Base-by-base conservation (phyloP, 1,140 invertebrate species). In the Dendrolimus punctatus region DNA sequence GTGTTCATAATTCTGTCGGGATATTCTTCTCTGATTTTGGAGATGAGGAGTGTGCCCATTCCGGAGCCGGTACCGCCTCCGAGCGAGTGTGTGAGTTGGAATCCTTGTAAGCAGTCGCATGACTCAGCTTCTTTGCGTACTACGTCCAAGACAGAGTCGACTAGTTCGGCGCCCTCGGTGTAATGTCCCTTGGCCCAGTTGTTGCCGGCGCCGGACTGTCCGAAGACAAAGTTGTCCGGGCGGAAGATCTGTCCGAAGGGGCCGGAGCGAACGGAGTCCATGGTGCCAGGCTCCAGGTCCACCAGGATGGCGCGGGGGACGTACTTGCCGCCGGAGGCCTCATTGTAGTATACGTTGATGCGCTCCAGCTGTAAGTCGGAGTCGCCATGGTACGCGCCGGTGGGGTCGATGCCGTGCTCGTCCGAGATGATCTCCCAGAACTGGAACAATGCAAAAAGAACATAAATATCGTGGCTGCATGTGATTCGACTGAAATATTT, bases 351-450 rank as follows among this genome's bases (percentile, higher is more conserved):
- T 42, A 97, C 95, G 70, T 94, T 95, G 79, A 96, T 95, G 69
- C 95, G 90, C 80, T 96, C 95, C 68, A 96, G 80, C 84, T 96
- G 95, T 56, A 96, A 84, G 78, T 95, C 93, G 45, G 93, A 94
- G 71, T 94, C 93, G 45, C 95, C 94, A 76, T 91, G 90, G 85
- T 95, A 96, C 68, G 91, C 90, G 57, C 95, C 95, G 63, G 91
- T 92, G 63, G 92, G 91, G 84, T 95, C 94, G 74, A 96, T 95
- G 58, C 95, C 95, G 81, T 96, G 95, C 79, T 96, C 95, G 71
- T 96, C 95, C 47, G 95, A 96, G 71, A 96, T 96, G 44, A 96
- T 94, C 89, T 97, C 95, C 96, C 95, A 97, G 87, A 97, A 97
- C 95, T 96, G 87, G 38, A 89, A 90, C 53, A 66, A 80, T 57